phyloP scores from a whole-genome alignment of 2,888 invertebrate species.

The Volucella inanis region DNA sequence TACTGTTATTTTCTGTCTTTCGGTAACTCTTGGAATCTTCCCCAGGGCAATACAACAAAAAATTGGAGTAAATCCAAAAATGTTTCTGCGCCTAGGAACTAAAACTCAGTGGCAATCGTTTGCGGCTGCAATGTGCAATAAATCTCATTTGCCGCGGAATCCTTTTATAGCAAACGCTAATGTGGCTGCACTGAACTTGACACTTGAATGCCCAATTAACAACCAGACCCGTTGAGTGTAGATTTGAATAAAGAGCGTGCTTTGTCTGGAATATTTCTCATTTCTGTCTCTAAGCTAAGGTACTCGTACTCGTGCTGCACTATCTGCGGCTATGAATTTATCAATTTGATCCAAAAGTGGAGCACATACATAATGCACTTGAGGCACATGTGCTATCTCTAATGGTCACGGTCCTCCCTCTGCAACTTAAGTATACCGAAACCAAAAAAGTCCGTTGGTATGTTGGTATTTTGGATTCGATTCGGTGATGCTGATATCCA shows the following conservation, averaged over 20 bases:
- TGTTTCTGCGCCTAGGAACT: conserved; percentile 29
- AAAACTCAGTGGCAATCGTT: conserved; percentile 31
- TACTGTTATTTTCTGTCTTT: conserved; percentile 7
- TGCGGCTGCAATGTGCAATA: conserved; percentile 64
- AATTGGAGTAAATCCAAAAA: conserved; percentile 67
- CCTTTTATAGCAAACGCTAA: conserved; percentile 83
- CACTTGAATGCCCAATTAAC: conserved; percentile 83
- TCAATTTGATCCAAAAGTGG: conserved; percentile 70
- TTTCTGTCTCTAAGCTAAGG: conserved; percentile 52
- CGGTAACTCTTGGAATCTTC: conserved; percentile 18
- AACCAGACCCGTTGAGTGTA: conserved; percentile 75
- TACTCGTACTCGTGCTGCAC: conserved; percentile 18
- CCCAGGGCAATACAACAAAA: neutral
- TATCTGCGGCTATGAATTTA: conserved; percentile 68
- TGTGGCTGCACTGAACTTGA: conserved; percentile 83
- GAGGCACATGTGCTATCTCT: conserved; percentile 45
- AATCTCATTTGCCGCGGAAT: conserved; percentile 72
- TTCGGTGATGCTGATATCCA: conserved; percentile 50
- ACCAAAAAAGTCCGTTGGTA: conserved; percentile 58
- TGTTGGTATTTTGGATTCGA: conserved; percentile 68
- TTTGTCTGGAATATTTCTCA: conserved; percentile 55
- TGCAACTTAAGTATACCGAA: conserved; percentile 41
- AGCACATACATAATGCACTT: conserved; percentile 49
- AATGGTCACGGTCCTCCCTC: conserved; percentile 67
- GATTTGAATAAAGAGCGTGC: conserved; percentile 72